Evolutionary conservation across 2,113 vertebrate species (phyloP).

Genomic region (Oreotrochilus melanogaster): DNA sequence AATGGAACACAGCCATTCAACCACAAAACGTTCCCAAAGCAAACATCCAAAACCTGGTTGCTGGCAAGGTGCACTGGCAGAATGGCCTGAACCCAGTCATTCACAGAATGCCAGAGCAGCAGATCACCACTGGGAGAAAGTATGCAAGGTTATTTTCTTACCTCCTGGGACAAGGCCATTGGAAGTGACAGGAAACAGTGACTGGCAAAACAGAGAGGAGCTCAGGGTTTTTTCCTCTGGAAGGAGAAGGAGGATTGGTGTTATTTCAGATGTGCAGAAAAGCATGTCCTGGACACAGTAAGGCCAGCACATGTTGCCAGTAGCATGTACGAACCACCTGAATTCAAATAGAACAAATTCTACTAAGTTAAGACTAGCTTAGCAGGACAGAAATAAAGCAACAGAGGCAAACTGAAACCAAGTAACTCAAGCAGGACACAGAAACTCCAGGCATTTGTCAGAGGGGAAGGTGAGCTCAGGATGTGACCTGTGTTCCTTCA

Average conservation of each 20-base stretch:
- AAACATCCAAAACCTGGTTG: conserved; percentile 73
- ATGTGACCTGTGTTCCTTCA: not conserved
- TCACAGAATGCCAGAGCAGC: conserved; percentile 38
- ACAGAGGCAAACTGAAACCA: not conserved
- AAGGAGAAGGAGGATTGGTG: not conserved
- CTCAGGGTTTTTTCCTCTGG: not conserved
- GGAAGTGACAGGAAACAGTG: conserved; percentile 1
- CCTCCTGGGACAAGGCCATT: conserved; percentile 17
- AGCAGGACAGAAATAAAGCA: not conserved
- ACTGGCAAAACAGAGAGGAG: not conserved
- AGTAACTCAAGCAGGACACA: not conserved
- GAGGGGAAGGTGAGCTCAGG: not conserved
- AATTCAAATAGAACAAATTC: accelerated
- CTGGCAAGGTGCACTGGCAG: conserved; percentile 45
- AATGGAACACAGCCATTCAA: conserved; percentile 57
- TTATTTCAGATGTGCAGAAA: conserved; percentile 21
- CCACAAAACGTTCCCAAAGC: conserved; percentile 74
- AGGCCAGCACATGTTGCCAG: not conserved
- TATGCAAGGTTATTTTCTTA: conserved; percentile 37
- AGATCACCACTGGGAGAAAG: conserved; percentile 3
- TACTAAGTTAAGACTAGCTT: not conserved
- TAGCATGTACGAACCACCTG: not conserved
- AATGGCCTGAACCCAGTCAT: conserved; percentile 34
- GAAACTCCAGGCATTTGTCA: not conserved
- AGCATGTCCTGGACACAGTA: not conserved